A percentile compares a stretch with the other conserved stretches of the same genome.
These are phyloP conservation scores for Nestor notabilis DNA, from an alignment of 2,113 vertebrate species.

Conservation along the genomic window DNA sequence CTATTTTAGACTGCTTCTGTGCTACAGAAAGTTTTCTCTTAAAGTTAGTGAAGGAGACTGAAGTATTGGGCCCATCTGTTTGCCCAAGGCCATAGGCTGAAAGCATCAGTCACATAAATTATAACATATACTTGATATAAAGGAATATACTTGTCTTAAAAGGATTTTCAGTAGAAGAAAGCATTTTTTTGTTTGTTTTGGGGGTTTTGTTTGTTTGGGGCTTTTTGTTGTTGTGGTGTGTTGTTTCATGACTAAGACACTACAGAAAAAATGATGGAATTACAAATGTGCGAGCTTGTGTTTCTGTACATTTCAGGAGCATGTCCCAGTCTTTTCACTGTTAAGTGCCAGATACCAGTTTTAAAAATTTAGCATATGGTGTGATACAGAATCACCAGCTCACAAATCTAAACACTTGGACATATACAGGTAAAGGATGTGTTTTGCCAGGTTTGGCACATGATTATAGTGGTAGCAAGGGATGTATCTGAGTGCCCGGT, in stretches of 20 bases:
- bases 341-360: background rate
- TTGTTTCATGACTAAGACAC: background rate
- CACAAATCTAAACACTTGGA: background rate
- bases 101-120: background rate
- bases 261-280: background rate
- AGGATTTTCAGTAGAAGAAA: background rate
- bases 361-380: background rate
- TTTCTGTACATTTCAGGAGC: background rate
- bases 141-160: background rate
- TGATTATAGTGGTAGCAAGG: background rate
- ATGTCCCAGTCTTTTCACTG: accelerated
- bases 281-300: background rate
- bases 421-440: background rate
- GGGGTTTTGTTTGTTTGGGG: accelerated
- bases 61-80: background rate
- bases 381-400: background rate
- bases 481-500: background rate
- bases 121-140: background rate
- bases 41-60: background rate
- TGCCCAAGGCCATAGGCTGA: background rate
- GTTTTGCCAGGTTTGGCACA: background rate
- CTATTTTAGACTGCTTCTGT: background rate
- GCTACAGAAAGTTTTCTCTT: background rate
- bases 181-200: background rate
- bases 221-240: background rate